Conservation (phyloP, 2,888 invertebrate species). For the Agrilus mali region DNA sequence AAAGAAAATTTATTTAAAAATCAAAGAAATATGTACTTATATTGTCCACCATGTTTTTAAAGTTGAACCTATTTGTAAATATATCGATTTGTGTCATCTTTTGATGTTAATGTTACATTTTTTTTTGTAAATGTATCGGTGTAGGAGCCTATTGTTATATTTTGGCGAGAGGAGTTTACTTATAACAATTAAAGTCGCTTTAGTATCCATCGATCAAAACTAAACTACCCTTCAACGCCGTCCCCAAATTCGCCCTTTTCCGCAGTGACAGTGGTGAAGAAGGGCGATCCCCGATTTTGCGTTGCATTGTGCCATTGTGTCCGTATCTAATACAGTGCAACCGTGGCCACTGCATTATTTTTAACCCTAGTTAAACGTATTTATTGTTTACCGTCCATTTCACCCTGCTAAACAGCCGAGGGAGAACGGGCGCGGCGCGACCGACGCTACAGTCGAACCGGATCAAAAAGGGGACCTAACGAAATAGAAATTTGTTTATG, state of each 20-base stretch:
- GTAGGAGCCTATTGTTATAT: not conserved
- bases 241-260: slow-evolving; percentile 9
- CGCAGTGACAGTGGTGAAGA: slow-evolving; percentile 15
- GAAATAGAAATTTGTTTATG: no score
- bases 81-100: no score
- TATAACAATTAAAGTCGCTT: slow-evolving; percentile 23
- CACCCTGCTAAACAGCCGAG: slow-evolving; percentile 18
- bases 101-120: no score
- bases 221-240: slow-evolving; percentile 16
- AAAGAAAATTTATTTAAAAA: no score
- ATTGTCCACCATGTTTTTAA: no score
- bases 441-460: no score
- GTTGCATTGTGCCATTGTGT: slow-evolving; percentile 16
- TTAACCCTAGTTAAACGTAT: slow-evolving; percentile 20
- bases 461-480: no score
- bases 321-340: slow-evolving; percentile 21
- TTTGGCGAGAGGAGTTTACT: slow-evolving; percentile 13
- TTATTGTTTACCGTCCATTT: slow-evolving; percentile 22
- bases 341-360: slow-evolving; percentile 25
- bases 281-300: slow-evolving; percentile 12
- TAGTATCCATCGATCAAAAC: slow-evolving; percentile 22
- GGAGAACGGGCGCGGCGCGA: no score
- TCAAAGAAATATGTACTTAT: no score
- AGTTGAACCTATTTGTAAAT: no score
- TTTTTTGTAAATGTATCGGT: no score